Percentiles rank a stretch among this genome's conserved stretches.
Conservation (phyloP, 2,113 vertebrate genomes). For the Callochromis pleurospilus region DNA sequence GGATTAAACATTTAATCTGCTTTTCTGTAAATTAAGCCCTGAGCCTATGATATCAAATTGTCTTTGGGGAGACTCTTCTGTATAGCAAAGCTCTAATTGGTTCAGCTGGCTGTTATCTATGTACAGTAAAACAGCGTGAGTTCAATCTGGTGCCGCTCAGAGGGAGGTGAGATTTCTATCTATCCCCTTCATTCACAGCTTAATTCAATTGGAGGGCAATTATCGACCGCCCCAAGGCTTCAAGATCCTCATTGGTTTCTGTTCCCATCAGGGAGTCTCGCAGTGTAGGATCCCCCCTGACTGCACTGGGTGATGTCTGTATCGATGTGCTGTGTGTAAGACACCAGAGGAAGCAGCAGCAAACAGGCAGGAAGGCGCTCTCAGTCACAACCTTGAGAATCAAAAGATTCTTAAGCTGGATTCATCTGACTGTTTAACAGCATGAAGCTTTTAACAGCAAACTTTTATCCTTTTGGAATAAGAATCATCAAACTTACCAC, state of each 20-base stretch:
- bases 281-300: not conserved
- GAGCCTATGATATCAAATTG: conserved; percentile 6
- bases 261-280: conserved; percentile 47
- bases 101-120: conserved; percentile 44
- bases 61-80: conserved; percentile 11
- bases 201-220: conserved; percentile 69
- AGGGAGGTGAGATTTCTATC: conserved; percentile 50
- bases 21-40: not conserved
- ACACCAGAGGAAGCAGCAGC: not conserved
- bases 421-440: not conserved
- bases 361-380: not conserved
- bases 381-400: not conserved
- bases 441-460: not conserved
- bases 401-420: not conserved
- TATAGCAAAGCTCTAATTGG: conserved; percentile 26
- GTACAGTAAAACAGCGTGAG: conserved; percentile 36
- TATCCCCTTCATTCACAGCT: conserved; percentile 49
- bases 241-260: conserved; percentile 49
- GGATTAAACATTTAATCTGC: conserved; percentile 2
- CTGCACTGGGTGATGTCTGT: conserved; percentile 17
- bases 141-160: conserved; percentile 35
- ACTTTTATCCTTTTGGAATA: not conserved
- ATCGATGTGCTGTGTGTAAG: conserved; percentile 30
- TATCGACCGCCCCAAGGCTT: conserved; percentile 59
- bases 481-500: not conserved